phyloP scores from a whole-genome alignment of 2,113 vertebrate genomes.

The Felis chaus region DNA sequence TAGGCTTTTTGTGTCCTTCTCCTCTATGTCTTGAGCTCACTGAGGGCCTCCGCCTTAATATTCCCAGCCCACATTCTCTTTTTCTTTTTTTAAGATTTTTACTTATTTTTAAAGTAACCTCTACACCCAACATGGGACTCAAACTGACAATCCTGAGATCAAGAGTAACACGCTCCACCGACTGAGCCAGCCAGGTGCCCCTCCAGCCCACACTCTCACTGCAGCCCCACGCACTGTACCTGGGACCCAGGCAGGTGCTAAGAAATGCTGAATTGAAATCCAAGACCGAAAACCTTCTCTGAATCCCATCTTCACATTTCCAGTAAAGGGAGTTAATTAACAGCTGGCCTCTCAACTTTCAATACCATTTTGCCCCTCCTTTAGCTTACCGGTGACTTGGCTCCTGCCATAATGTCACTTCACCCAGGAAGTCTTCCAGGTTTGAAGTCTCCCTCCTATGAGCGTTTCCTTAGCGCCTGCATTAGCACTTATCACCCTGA shows the following conservation, averaged over 20 bases:
- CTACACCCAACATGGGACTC: neutral
- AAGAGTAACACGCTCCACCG: neutral
- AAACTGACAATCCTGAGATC: neutral
- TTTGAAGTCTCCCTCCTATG: neutral
- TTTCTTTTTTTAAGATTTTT: neutral
- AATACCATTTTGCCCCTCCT: neutral
- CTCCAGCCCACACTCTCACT: neutral
- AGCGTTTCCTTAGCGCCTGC: neutral
- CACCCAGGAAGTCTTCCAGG: slow-evolving; percentile 12
- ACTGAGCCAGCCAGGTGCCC: neutral
- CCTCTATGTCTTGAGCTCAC: neutral
- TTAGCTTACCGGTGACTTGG: neutral
- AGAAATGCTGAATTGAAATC: slow-evolving; percentile 27
- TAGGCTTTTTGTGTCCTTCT: neutral
- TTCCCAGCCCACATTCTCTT: neutral
- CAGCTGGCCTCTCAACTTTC: neutral
- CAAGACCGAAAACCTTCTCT: neutral
- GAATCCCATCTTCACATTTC: neutral
- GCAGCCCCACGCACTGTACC: neutral
- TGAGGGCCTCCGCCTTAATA: neutral
- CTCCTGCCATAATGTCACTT: neutral
- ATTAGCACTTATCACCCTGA: neutral
- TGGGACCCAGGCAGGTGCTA: neutral
- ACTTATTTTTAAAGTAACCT: neutral
- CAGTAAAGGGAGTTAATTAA: neutral